Evolutionary conservation across 2,888 invertebrate species (phyloP).

Genomic region (Marronus borbonicus): DNA sequence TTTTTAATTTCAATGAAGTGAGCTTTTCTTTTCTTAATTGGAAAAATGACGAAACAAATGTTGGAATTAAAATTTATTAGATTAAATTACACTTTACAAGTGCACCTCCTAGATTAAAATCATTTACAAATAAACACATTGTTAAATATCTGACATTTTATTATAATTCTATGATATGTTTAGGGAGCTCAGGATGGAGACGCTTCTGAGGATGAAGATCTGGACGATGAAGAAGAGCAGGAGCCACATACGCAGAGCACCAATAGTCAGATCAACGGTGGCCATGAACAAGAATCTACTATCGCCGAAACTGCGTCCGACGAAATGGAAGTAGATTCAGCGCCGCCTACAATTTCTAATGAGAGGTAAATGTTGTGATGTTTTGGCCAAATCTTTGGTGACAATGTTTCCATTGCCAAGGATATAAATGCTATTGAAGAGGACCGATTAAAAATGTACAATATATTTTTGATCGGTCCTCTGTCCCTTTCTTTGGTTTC

Average conservation of each 20-base stretch:
- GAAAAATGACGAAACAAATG: not conserved
- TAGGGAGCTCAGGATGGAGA: constrained; percentile 35
- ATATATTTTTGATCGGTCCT: too few species aligned
- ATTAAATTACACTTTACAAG: too few species aligned
- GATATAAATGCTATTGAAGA: too few species aligned
- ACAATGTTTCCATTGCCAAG: too few species aligned
- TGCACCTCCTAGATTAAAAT: too few species aligned
- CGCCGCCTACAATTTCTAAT: constrained; percentile 54
- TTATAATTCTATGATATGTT: not conserved
- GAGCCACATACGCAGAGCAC: constrained; percentile 9
- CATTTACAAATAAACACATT: too few species aligned
- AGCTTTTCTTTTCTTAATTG: not conserved
- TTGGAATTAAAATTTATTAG: constrained; percentile 3
- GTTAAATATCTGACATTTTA: too few species aligned
- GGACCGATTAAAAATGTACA: too few species aligned
- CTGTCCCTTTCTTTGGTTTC: too few species aligned
- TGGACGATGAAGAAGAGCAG: constrained; percentile 29
- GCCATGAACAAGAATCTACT: constrained; percentile 26
- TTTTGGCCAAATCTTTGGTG: not conserved
- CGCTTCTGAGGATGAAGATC: constrained; percentile 18
- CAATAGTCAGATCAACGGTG: not conserved
- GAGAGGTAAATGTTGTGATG: constrained; percentile 51
- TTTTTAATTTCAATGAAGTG: too few species aligned
- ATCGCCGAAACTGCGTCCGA: constrained; percentile 48
- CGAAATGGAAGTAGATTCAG: constrained; percentile 61